Evolutionary conservation across 2,888 invertebrate genomes (phyloP).

Genomic region (Caenorhabditis virilis): DNA sequence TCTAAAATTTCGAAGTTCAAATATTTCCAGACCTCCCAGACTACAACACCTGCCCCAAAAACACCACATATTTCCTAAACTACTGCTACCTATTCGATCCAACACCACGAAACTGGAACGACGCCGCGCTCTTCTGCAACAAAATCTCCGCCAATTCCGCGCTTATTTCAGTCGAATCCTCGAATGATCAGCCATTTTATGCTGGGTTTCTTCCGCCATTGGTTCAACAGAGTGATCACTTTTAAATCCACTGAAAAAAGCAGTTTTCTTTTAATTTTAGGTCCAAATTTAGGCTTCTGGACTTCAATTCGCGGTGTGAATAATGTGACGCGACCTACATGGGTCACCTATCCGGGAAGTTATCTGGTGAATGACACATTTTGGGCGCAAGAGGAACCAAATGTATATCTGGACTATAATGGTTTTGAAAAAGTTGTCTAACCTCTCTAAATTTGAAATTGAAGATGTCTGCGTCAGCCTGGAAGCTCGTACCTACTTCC

Average conservation of each 20-base stretch:
- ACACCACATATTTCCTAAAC: conserved; percentile 24
- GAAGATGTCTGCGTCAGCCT: conserved; percentile 48
- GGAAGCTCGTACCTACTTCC: conserved; percentile 30
- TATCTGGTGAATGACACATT: conserved; percentile 34
- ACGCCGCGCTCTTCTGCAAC: conserved; percentile 27
- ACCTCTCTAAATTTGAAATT: conserved; percentile 2
- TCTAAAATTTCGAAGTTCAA: too few relatives aligned
- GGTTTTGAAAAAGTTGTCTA: conserved; percentile 10
- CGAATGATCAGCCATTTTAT: conserved; percentile 37
- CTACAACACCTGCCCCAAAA: conserved; percentile 10
- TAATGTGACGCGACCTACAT: conserved; percentile 39
- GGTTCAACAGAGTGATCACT: neutral
- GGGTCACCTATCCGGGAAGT: conserved; percentile 46
- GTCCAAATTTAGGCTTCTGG: too few relatives aligned
- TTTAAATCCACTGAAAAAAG: too few relatives aligned
- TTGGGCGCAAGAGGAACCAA: conserved; percentile 49
- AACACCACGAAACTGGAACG: conserved; percentile 22
- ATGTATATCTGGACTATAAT: conserved; percentile 46
- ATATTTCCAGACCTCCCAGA: neutral
- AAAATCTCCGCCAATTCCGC: conserved; percentile 18
- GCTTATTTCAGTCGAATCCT: conserved; percentile 13
- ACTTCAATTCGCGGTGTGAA: conserved; percentile 39
- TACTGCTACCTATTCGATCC: conserved; percentile 26
- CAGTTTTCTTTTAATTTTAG: too few relatives aligned
- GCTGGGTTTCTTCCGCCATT: conserved; percentile 23